phyloP scores from a whole-genome alignment of 2,888 invertebrate genomes.

The Scotopteryx bipunctaria region DNA sequence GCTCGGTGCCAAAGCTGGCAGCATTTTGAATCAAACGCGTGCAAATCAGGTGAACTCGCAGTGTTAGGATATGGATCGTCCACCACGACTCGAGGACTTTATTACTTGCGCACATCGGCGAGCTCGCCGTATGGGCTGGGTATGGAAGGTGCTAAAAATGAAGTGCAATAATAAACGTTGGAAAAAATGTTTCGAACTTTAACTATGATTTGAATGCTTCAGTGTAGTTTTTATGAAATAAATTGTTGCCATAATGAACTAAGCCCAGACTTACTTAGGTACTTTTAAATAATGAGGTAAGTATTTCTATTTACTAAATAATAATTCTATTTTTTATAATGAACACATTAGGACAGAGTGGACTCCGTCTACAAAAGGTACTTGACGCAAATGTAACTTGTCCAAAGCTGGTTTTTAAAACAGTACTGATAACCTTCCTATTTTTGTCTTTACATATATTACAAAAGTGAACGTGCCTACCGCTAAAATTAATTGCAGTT shows the following conservation, averaged over 20 bases:
- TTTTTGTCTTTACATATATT: conserved; percentile 19
- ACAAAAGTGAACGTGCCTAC: conserved; percentile 32
- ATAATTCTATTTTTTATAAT: conserved; percentile 6
- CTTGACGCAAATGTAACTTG: conserved; percentile 12
- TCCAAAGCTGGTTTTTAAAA: conserved; percentile 8
- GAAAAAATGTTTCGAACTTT: conserved; percentile 56
- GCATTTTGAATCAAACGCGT: conserved; percentile 64
- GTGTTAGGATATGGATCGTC: conserved; percentile 77
- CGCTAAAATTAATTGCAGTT: conserved; percentile 9
- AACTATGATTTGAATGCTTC: conserved; percentile 37
- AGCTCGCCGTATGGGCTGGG: conserved; percentile 70
- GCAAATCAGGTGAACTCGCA: conserved; percentile 60
- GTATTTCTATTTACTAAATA: background rate
- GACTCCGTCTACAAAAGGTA: conserved; percentile 1
- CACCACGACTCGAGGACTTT: conserved; percentile 65
- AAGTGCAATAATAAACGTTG: conserved; percentile 37
- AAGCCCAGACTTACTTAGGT: background rate
- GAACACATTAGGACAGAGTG: conserved; percentile 5
- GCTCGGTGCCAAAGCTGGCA: conserved; percentile 69
- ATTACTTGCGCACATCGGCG: conserved; percentile 68
- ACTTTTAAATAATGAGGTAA: background rate
- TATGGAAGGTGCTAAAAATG: conserved; percentile 64
- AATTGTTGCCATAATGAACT: conserved; percentile 50
- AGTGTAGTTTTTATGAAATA: conserved; percentile 21
- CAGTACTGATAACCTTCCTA: too few species aligned